phyloP scores from a whole-genome alignment of 2,113 vertebrate species.

The Nyctibius bracteatus region DNA sequence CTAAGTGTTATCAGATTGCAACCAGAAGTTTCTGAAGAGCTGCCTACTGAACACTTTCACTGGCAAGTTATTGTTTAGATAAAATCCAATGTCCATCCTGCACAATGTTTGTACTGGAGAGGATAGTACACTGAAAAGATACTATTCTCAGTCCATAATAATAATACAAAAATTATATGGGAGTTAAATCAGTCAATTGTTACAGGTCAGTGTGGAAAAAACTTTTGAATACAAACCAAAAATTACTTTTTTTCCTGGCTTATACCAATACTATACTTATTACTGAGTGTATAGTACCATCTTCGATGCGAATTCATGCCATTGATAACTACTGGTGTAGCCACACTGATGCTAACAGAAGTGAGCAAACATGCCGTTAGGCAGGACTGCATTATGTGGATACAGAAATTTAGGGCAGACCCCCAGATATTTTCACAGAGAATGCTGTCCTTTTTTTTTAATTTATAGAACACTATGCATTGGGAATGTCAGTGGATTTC shows the following conservation, averaged over 20 bases:
- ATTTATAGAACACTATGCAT: neutral
- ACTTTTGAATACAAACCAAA: neutral
- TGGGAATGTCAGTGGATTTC: neutral
- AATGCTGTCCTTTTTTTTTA: neutral
- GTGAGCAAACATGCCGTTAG: fast-evolving
- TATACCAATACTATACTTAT: neutral
- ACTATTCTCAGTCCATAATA: neutral
- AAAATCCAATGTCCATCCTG: neutral
- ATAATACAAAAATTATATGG: neutral
- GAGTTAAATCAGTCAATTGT: neutral
- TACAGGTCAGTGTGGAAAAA: neutral
- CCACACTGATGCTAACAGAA: neutral
- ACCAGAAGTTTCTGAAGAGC: neutral
- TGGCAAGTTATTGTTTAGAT: neutral
- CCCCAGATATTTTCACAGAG: neutral
- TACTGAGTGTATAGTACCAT: neutral
- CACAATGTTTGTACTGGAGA: neutral
- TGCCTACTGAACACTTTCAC: neutral
- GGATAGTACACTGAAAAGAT: neutral
- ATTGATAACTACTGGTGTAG: neutral
- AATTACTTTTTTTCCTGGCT: neutral
- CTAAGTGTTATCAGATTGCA: neutral
- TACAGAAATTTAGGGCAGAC: neutral
- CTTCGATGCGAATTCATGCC: neutral
- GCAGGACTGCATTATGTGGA: neutral